Evolutionary conservation across 2,113 vertebrate genomes (phyloP).

Genomic region (Podocnemis expansa): DNA sequence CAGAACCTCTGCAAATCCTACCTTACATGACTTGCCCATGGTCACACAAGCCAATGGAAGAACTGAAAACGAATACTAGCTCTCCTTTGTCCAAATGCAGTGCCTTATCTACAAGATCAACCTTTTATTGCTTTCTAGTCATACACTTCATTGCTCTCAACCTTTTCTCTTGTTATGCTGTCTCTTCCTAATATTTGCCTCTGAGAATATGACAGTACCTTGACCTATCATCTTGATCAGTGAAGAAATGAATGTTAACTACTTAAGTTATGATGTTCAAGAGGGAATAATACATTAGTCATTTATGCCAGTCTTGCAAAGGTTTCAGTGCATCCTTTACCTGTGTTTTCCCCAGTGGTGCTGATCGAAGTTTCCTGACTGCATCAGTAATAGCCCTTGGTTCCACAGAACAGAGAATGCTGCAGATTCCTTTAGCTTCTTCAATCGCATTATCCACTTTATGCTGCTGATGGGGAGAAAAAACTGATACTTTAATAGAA

Average conservation of each 20-base stretch:
- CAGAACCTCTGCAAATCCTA: neutral
- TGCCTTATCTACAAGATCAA: neutral
- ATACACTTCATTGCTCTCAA: neutral
- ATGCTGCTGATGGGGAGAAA: constrained; percentile 35
- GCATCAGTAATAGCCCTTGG: constrained; percentile 70
- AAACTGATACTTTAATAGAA: neutral
- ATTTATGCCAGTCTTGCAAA: neutral
- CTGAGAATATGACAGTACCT: neutral
- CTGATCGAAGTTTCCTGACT: constrained; percentile 43
- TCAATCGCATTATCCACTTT: constrained; percentile 42
- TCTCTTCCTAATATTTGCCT: neutral
- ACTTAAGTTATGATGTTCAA: neutral
- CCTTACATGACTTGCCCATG: neutral
- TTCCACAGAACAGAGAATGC: constrained; percentile 73
- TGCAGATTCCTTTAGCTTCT: constrained; percentile 74
- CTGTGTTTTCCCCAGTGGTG: constrained; percentile 41
- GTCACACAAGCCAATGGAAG: neutral
- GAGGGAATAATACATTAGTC: neutral
- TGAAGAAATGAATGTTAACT: neutral
- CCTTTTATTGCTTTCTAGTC: neutral
- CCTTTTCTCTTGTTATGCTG: neutral
- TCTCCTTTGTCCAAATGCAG: neutral
- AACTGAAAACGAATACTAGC: neutral
- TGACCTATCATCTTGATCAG: neutral
- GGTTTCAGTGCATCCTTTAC: constrained; percentile 42